Evolutionary conservation across 2,113 vertebrate species (phyloP).

Genomic region (Lamprotornis superbus): DNA sequence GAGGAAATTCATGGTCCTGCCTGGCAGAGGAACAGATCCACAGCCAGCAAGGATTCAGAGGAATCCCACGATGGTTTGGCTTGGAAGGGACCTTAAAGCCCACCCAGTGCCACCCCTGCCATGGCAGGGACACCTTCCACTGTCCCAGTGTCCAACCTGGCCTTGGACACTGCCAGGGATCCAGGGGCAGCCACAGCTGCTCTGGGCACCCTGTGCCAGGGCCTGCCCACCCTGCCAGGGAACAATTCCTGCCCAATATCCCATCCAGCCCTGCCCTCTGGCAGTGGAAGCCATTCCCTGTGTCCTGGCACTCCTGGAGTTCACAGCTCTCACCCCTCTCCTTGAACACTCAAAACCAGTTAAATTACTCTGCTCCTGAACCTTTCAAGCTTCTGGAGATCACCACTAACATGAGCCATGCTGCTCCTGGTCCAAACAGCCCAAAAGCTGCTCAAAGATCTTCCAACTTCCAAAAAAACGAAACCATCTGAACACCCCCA

Average conservation of each 20-base stretch:
- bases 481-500: neutral
- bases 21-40: neutral
- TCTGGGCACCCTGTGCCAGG: neutral
- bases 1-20: neutral
- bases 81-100: accelerated
- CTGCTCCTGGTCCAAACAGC: neutral
- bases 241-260: neutral
- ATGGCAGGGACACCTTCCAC: neutral
- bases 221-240: accelerated
- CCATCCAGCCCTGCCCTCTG: neutral
- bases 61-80: neutral
- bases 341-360: neutral
- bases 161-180: neutral
- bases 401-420: neutral
- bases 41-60: neutral
- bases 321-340: neutral
- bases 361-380: neutral
- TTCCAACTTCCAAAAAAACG: neutral
- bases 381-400: neutral
- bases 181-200: neutral
- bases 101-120: accelerated
- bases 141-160: neutral
- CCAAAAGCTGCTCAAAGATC: neutral
- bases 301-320: neutral
- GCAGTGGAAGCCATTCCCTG: neutral